Base-by-base conservation (phyloP, 2,113 vertebrate species). In the Malurus elegans region DNA sequence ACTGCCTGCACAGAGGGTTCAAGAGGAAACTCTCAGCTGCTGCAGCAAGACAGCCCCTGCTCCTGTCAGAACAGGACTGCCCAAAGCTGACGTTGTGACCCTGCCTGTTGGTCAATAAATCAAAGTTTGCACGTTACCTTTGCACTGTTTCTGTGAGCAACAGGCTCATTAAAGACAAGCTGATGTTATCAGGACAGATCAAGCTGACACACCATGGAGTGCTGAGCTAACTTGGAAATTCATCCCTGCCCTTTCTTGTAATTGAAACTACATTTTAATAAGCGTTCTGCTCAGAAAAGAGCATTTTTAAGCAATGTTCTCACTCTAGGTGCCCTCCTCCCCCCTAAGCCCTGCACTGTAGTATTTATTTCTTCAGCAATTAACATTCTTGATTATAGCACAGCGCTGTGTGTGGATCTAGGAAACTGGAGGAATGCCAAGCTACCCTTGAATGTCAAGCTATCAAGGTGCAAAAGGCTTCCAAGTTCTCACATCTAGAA, bases 1-100 rank as follows among this genome's bases (percentile, higher is more conserved):
- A 99, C 99, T 9, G 99, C 99, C 99, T 99, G 94, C 70, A 88
- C 9, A 96, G 47, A 61, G 42, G 65, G 82, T 67, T 56, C 92
- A 74, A 95, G 76, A 57, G 79, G 20, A 64, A 34, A 48, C 70
- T 74, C 80, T 81, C 57, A 96, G 9, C 51, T 51, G 44, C 50
- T 73, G 40, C 86, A 64, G 67, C 50, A 45, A 28, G 50, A 28
- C 34, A 79, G 20, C 47, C 66, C n/a, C 79, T 25, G 38, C 36
- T 38, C 32, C 40, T 82, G 36, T 10, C 38, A 47, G 14, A 64
- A 36, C 56, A 54, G 69, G 20, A 18, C 21, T 76, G 82, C 48
- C 69, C 82, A 62, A 67, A 86, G 81, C n/a, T 88, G 73, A 83
- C 5, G 0, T 0, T 6, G 12, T 21, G 48, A 2, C 56, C 78